Conservation (phyloP, 2,888 invertebrate genomes). For the Morpho helenor region DNA sequence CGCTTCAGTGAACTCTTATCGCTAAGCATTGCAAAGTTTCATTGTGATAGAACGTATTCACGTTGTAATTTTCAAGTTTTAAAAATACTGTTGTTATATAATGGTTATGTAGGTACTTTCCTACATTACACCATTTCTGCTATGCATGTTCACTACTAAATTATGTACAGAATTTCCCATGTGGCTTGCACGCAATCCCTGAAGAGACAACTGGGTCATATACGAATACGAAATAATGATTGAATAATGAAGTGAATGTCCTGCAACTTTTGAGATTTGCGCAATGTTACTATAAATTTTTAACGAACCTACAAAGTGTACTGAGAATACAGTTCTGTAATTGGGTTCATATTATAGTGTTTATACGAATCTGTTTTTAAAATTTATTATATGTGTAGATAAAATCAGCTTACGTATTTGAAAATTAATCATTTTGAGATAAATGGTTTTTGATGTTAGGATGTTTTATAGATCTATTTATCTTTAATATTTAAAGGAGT, state of each 20-base stretch:
- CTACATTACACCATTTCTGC: conserved; percentile 4
- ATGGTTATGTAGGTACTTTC: background rate
- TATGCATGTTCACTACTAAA: conserved; percentile 33
- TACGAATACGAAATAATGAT: conserved; percentile 21
- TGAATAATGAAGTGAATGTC: conserved; percentile 22
- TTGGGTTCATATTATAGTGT: too few species aligned
- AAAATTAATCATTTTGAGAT: too few species aligned
- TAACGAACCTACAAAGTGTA: background rate
- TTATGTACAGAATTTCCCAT: conserved; percentile 35
- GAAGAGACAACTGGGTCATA: conserved; percentile 26
- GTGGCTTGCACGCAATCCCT: conserved; percentile 31
- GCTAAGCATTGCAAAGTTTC: background rate
- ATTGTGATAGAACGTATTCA: background rate
- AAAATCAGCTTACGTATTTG: too few species aligned
- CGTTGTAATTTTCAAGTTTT: background rate
- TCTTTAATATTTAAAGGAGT: too few species aligned
- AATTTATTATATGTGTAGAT: too few species aligned
- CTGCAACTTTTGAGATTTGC: conserved; percentile 12
- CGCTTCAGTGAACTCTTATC: too few species aligned
- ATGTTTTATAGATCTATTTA: too few species aligned
- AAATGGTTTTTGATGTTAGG: too few species aligned
- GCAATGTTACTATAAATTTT: conserved; percentile 6
- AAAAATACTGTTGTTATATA: background rate
- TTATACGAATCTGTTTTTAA: too few species aligned
- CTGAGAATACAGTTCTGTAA: too few species aligned